Conservation (phyloP, 1,140 invertebrate genomes). For the Cryptotermes secundus region DNA sequence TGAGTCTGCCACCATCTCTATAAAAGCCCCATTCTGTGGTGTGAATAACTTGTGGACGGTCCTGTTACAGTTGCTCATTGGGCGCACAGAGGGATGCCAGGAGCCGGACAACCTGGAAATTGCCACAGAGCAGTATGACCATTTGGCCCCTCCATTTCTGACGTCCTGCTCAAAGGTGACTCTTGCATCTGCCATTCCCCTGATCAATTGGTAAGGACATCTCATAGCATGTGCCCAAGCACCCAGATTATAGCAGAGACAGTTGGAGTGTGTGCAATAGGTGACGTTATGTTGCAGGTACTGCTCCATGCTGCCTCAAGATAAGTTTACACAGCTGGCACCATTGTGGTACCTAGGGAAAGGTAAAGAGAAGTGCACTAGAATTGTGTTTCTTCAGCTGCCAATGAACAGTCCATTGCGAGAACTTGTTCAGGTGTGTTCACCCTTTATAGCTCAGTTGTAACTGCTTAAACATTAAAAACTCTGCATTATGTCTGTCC, state of each 20-base stretch:
- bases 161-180: constrained; percentile 53
- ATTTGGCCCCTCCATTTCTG: constrained; percentile 54
- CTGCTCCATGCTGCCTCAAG: constrained; percentile 74
- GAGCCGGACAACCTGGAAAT: constrained; percentile 55
- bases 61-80: constrained; percentile 58
- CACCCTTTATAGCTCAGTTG: too few species aligned
- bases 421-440: constrained; percentile 40
- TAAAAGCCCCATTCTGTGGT: too few species aligned
- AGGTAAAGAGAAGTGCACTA: too few species aligned
- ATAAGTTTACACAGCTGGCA: constrained; percentile 76
- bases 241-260: too few species aligned
- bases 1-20: too few species aligned
- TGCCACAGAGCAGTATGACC: constrained; percentile 49
- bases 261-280: not conserved
- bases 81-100: constrained; percentile 53
- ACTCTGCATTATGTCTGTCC: too few species aligned
- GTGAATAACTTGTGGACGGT: too few species aligned
- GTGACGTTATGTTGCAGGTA: constrained; percentile 53
- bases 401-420: constrained; percentile 72
- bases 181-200: constrained; percentile 62
- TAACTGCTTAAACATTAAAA: too few species aligned
- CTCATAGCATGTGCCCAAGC: too few species aligned
- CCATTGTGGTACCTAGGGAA: constrained; percentile 61
- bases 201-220: constrained; percentile 68
- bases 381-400: constrained; percentile 53